Evolutionary conservation across 2,888 invertebrate species (phyloP).

Genomic region (Heteromurus nitidus): DNA sequence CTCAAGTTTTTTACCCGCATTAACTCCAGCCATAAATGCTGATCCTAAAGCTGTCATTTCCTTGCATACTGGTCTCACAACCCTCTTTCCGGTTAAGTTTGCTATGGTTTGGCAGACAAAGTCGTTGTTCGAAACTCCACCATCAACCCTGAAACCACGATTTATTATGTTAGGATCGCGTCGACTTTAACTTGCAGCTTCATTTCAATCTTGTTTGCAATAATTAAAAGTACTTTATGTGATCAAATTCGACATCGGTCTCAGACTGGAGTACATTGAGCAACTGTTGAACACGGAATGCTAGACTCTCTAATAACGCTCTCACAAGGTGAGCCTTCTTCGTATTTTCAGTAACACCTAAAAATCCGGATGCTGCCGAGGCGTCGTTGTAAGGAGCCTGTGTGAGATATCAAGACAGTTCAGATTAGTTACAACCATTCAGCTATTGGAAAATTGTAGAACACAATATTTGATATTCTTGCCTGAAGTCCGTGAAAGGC

Average conservation of each 20-base stretch:
- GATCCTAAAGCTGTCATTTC: conserved; percentile 93
- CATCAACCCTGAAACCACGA: conserved; percentile 85
- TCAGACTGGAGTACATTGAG: conserved; percentile 85
- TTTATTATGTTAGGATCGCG: too few relatives aligned
- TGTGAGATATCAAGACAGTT: too few relatives aligned
- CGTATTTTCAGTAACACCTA: conserved; percentile 84
- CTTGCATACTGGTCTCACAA: conserved; percentile 84
- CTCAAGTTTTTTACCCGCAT: conserved; percentile 21
- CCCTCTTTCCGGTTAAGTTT: conserved; percentile 84
- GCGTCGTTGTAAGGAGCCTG: conserved; percentile 94
- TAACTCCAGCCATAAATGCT: conserved; percentile 80
- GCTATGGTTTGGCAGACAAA: conserved; percentile 92
- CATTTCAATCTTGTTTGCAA: too few relatives aligned
- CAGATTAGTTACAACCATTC: too few relatives aligned
- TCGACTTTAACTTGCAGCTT: too few relatives aligned
- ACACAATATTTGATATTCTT: not conserved
- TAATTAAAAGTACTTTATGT: conserved; percentile 79
- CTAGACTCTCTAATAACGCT: conserved; percentile 89
- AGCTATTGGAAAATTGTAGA: not conserved
- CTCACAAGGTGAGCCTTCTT: conserved; percentile 86
- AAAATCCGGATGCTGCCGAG: conserved; percentile 88
- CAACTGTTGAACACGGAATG: conserved; percentile 87
- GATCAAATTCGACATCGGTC: conserved; percentile 79
- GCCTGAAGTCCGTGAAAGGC: conserved; percentile 93
- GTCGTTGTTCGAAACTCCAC: conserved; percentile 96